Conservation (phyloP, 2,888 invertebrate genomes). For the Scaptomyza parva region DNA sequence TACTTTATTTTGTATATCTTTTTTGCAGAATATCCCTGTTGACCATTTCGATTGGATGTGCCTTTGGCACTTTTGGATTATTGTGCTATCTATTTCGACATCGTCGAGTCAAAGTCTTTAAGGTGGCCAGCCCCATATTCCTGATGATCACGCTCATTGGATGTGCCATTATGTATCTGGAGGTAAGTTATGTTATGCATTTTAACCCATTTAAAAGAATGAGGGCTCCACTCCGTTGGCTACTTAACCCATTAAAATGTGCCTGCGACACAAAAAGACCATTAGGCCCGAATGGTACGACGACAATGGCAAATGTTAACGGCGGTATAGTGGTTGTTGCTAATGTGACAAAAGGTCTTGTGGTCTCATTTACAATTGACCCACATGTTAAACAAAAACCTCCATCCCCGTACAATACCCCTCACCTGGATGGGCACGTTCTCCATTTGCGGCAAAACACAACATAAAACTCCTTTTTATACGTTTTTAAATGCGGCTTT, state of each 20-base stretch:
- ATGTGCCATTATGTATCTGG: constrained; percentile 96
- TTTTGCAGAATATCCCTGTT: constrained; percentile 90
- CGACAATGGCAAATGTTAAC: constrained; percentile 46
- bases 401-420: background rate
- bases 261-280: constrained; percentile 50
- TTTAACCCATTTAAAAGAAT: background rate
- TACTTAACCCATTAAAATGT: constrained; percentile 67
- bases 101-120: constrained; percentile 94
- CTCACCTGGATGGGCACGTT: background rate
- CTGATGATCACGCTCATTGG: constrained; percentile 95
- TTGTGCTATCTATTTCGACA: constrained; percentile 93
- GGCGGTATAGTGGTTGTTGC: constrained; percentile 25
- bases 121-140: constrained; percentile 97
- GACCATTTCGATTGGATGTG: constrained; percentile 92
- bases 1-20: background rate
- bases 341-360: constrained; percentile 72
- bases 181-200: constrained; percentile 87
- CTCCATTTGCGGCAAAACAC: constrained; percentile 30
- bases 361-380: constrained; percentile 73
- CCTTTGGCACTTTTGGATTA: constrained; percentile 90
- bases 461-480: constrained; percentile 64
- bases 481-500: constrained; percentile 74
- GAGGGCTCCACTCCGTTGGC: constrained; percentile 7
- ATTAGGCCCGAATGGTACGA: constrained; percentile 40
- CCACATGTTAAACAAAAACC: constrained; percentile 47